Base-by-base conservation (phyloP, 2,797 vertebrate species). In the Hippocampus kuda region DNA sequence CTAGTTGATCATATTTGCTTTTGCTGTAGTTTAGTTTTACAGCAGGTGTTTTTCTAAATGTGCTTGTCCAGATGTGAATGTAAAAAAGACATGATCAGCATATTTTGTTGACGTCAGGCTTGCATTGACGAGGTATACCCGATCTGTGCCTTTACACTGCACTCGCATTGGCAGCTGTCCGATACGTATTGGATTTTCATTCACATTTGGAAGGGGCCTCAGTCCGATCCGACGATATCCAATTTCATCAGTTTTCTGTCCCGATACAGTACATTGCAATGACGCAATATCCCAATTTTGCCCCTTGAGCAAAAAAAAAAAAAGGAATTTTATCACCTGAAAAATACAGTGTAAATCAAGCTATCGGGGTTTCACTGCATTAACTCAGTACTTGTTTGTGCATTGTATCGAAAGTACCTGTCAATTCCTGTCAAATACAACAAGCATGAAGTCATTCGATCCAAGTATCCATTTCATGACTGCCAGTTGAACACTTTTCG, bases 401-500 rank as follows among this genome's bases (percentile, higher is more conserved):
- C 11, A 24, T 57, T 57, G 20, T 9, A 54, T 22, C 9, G 9
- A 9, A 9, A n/a, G 81, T 41, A 73, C 82, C 87, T 85, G 85
- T 90, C 84, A 84, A 83, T 84, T 84, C 86, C 79, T 78, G 67
- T 90, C 26, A 66, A 66, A 66, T 26, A 46, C 27, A 66, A 49
- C 64, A 66, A 51, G 15, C 44, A 26, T 30, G 83, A 86, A 81
- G 86, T 85, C 85, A 83, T 87, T 87, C 83, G 82, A 85, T 73
- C 87, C 90, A 83, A 85, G 79, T 82, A 87, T 87, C 87, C 83
- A 82, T 84, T 89, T 91, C 88, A 91, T 89, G 89, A 90, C 81
- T 75, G 76, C 77, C 2, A 86, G 83, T 88, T 86, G 82, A 89
- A 80, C 84, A 77, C 75, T 66, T 67, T 78, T 75, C 27, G 7